phyloP scores from a whole-genome alignment of 2,888 invertebrate genomes.

The Athalia rosae region DNA sequence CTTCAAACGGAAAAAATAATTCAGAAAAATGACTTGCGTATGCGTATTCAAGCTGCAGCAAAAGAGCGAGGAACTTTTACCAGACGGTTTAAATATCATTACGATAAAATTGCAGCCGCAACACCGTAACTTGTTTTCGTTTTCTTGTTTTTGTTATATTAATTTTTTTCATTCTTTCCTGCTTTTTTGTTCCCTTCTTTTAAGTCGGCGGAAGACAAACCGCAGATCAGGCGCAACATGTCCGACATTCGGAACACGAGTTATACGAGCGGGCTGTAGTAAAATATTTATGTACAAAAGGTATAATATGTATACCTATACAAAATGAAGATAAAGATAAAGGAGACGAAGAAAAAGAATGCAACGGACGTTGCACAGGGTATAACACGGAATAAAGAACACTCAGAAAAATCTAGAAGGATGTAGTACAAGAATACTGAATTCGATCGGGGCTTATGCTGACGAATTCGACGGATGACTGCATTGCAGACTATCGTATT shows the following conservation, averaged over 20 bases:
- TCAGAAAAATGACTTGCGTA: too few species aligned
- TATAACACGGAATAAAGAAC: background rate
- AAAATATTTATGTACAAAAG: constrained; percentile 29
- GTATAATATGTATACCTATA: background rate
- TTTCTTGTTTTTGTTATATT: too few species aligned
- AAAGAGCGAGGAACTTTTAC: too few species aligned
- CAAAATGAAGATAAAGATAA: constrained; percentile 73
- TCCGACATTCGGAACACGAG: constrained; percentile 39
- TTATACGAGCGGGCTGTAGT: background rate
- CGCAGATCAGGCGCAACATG: constrained; percentile 14
- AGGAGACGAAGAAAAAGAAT: constrained; percentile 78
- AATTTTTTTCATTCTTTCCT: too few species aligned
- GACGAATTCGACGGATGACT: too few species aligned
- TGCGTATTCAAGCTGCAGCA: too few species aligned
- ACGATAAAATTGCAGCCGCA: constrained; percentile 1
- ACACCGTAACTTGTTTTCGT: background rate
- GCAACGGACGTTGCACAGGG: background rate
- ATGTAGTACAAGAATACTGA: too few species aligned
- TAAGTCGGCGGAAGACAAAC: constrained; percentile 37
- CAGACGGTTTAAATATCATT: background rate
- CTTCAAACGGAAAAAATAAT: background rate
- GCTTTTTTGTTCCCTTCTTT: too few species aligned
- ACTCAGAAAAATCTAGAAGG: constrained; percentile 19
- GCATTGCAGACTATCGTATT: too few species aligned
- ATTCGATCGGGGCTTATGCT: too few species aligned